Conservation (phyloP, 2,113 vertebrate species). For the Rhagologus leucostigma region DNA sequence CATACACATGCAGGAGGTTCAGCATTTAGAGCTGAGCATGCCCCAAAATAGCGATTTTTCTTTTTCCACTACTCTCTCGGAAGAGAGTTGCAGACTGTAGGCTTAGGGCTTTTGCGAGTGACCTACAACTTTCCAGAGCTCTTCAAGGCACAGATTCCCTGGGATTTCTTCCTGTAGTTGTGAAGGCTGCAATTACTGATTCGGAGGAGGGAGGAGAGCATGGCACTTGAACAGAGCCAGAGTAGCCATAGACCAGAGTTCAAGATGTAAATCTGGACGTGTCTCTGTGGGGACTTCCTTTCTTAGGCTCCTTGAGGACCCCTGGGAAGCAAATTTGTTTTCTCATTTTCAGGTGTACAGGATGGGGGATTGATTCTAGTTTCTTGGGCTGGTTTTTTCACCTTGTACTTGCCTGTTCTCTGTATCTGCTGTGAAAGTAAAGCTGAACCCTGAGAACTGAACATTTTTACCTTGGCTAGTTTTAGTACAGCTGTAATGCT, state of each 20-base stretch:
- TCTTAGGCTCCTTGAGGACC: neutral
- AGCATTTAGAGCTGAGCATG: neutral
- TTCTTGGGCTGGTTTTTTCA: neutral
- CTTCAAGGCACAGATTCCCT: neutral
- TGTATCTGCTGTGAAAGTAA: neutral
- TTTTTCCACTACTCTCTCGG: neutral
- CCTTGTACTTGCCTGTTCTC: neutral
- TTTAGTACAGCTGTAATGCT: neutral
- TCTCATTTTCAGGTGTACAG: neutral
- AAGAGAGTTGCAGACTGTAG: neutral
- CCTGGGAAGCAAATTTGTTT: neutral
- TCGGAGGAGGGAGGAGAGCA: neutral
- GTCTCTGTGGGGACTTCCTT: neutral
- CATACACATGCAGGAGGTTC: neutral
- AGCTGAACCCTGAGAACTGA: neutral
- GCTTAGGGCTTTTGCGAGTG: neutral
- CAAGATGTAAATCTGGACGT: neutral
- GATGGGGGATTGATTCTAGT: neutral
- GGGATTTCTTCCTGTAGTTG: neutral
- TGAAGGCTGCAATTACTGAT: neutral
- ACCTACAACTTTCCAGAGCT: neutral
- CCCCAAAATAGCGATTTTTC: neutral
- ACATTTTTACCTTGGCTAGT: neutral
- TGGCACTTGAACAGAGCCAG: neutral
- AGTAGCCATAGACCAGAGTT: neutral